A percentile compares a stretch with the other conserved stretches of the same genome.
Evolutionary conservation across 2,113 vertebrate species (phyloP).

Genomic region (Gymnocephalus cernua): DNA sequence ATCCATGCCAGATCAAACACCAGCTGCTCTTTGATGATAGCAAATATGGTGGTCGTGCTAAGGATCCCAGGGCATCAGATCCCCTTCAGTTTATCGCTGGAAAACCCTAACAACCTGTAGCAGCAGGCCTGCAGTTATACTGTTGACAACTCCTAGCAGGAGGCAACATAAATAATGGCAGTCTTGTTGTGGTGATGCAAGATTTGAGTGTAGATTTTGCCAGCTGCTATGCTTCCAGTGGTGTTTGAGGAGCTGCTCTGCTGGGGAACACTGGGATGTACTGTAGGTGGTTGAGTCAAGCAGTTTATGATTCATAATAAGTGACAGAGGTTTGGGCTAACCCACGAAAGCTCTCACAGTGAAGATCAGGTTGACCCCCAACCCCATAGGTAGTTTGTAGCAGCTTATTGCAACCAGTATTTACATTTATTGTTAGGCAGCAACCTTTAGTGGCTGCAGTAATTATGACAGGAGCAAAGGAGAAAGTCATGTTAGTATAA

Average conservation of each 20-base stretch:
- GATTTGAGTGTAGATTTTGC: constrained; percentile 25
- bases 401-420: too few relatives aligned
- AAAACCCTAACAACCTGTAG: constrained; percentile 57
- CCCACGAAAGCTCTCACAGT: not conserved
- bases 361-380: constrained; percentile 1
- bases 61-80: constrained; percentile 32
- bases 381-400: too few relatives aligned
- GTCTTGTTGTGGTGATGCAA: constrained; percentile 30
- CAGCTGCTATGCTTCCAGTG: constrained; percentile 24
- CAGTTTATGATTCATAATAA: constrained; percentile 33
- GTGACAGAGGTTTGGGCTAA: constrained; percentile 5
- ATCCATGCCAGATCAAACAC: constrained; percentile 74
- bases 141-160: constrained; percentile 46
- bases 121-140: constrained; percentile 54
- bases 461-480: too few relatives aligned
- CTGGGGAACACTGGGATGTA: constrained; percentile 14
- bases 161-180: constrained; percentile 55
- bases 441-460: too few relatives aligned
- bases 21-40: constrained; percentile 73
- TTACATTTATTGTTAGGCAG: too few relatives aligned
- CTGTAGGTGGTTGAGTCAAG: constrained; percentile 11
- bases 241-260: constrained; percentile 33
- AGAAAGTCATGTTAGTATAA: too few relatives aligned
- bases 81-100: constrained; percentile 40
- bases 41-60: constrained; percentile 45